phyloP scores from a whole-genome alignment of 2,888 invertebrate genomes.

The Dynastes grantii region DNA sequence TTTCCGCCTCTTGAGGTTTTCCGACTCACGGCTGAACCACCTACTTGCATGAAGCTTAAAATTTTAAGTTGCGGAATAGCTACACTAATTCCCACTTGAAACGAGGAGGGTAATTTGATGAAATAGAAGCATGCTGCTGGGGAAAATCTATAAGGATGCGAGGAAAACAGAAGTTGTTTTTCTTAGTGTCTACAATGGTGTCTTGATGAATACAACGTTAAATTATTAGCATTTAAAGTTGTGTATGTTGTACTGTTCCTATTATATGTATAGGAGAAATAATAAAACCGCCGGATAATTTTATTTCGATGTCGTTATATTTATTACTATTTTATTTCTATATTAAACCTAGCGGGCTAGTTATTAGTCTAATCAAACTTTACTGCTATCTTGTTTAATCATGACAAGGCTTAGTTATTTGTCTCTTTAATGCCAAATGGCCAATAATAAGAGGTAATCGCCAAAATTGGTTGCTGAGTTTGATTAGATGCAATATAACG shows the following conservation, averaged over 20 bases:
- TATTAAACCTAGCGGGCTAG: no score
- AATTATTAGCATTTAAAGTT: not conserved
- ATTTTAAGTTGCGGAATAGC: conserved; percentile 26
- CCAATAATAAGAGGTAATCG: no score
- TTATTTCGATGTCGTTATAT: no score
- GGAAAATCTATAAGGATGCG: not conserved
- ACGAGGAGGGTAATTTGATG: conserved; percentile 30
- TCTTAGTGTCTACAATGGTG: not conserved
- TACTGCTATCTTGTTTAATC: no score
- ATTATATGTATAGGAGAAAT: no score
- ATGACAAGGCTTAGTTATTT: no score
- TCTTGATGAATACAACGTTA: not conserved
- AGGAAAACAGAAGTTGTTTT: conserved; percentile 8
- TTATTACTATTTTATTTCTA: no score
- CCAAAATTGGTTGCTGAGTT: no score
- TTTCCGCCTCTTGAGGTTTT: conserved; percentile 25
- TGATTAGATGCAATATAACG: no score
- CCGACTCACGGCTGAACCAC: conserved; percentile 17
- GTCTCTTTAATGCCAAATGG: no score
- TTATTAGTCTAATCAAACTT: no score
- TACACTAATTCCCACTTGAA: conserved; percentile 34
- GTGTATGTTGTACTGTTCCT: not conserved
- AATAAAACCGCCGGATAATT: no score
- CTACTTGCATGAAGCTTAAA: conserved; percentile 26
- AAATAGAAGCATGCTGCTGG: conserved; percentile 23